Evolutionary conservation across 2,888 invertebrate genomes (phyloP), one percentile per base, ranked within the genome.

Genomic region (Drosophila atripex): DNA sequence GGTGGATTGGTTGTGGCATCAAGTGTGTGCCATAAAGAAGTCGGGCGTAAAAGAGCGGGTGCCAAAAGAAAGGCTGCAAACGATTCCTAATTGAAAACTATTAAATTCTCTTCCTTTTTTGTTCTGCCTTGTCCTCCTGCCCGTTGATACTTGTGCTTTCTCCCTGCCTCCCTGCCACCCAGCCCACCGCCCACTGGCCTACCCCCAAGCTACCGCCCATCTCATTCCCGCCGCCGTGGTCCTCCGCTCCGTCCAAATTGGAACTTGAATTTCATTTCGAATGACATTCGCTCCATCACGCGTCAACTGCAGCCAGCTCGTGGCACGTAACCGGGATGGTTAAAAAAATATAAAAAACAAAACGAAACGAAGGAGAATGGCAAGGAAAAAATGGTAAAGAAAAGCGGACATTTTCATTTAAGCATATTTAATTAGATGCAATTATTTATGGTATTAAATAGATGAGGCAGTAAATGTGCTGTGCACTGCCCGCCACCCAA

Each of bases 381-480:
- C 47, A 47, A 61, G 71, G 32, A 59, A 69, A 59, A 65, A 56
- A 71, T 39, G 57, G 39, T 28, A 49, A 78, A 61, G 71, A 78
- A 83, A 78, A 69, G 75, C 75, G 89, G 90, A 90, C 89, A 90
- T 90, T 90, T 90, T 90, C 90, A 90, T 90, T 90, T 89, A 90
- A 90, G 90, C 88, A 90, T 90, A 90, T 90, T 90, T 90, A 90
- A 90, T 90, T 90, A 90, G 90, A 90, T 90, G 90, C 90, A 90
- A 90, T 90, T 90, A 90, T 90, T 90, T 90, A 90, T 90, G 90
- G 89, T 90, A 90, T 90, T 90, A 90, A 90, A 90, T 90, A 90
- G 90, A 90, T 90, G 90, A 90, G 90, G 90, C 89, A 90, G 89
- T 89, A 90, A 90, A 90, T 89, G 89, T 87, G 88, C 82, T 85